These are phyloP conservation scores for Drosophila littoralis DNA, from an alignment of 1,140 invertebrate genomes.

Conservation along the genomic window DNA sequence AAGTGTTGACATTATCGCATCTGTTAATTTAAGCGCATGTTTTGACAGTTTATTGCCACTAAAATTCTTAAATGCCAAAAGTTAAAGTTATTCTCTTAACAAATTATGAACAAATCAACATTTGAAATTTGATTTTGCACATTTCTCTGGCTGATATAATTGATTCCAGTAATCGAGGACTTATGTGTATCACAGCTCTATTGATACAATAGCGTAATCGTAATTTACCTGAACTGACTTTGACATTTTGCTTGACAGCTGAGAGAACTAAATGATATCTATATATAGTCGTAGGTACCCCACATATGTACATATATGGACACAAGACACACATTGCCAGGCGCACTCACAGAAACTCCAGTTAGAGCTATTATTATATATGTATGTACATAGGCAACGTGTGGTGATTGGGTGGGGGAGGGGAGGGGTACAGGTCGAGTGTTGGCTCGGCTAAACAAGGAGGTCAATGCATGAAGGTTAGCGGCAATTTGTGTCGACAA, in stretches of 20 bases:
- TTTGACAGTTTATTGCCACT: constrained; percentile 34
- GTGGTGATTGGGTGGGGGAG: too few relatives aligned
- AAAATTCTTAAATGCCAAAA: constrained; percentile 33
- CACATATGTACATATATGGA: constrained; percentile 8
- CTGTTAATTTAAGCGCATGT: constrained; percentile 38
- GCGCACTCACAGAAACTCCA: constrained; percentile 7
- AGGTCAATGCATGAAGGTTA: constrained; percentile 71
- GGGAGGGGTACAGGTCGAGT: neutral
- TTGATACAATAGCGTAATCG: neutral
- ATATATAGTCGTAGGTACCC: constrained; percentile 3
- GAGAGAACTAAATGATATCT: constrained; percentile 26
- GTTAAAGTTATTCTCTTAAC: constrained; percentile 6
- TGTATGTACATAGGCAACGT: neutral
- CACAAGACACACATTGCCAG: neutral
- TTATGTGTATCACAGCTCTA: neutral
- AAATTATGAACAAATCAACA: constrained; percentile 9
- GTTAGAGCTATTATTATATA: constrained; percentile 17
- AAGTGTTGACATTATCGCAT: constrained; percentile 47
- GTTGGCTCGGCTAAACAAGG: constrained; percentile 52
- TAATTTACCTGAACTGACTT: constrained; percentile 16
- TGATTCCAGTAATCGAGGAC: neutral
- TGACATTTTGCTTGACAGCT: constrained; percentile 40
- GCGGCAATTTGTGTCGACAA: constrained; percentile 77
- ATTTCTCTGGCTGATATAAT: neutral
- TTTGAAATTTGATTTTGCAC: neutral